phyloP scores from a whole-genome alignment of 2,113 vertebrate species.

The Tupaia chinensis region DNA sequence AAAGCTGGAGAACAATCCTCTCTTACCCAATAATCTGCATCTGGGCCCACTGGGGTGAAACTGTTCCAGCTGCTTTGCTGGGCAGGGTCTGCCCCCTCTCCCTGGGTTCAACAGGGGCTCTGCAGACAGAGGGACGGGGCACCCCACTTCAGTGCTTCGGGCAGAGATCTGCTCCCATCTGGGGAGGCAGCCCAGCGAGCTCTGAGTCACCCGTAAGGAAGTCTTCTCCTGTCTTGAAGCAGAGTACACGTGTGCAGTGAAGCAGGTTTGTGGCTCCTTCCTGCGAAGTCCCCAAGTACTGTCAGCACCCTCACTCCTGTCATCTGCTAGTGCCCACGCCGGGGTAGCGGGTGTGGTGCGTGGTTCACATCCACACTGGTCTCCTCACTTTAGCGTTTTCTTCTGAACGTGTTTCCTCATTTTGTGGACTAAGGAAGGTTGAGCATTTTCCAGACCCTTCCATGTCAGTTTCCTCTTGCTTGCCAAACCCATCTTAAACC shows the following conservation, averaged over 20 bases:
- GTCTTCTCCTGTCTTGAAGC: background rate
- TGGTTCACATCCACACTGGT: background rate
- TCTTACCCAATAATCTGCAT: too few species aligned
- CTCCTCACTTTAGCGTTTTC: background rate
- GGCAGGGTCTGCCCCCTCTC: background rate
- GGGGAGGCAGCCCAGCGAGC: too few species aligned
- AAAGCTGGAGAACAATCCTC: too few species aligned
- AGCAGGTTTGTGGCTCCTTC: background rate
- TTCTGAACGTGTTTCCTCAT: background rate
- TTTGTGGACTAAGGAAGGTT: too few species aligned
- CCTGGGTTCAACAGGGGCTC: too few species aligned
- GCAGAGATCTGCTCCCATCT: too few species aligned
- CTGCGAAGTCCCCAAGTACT: background rate
- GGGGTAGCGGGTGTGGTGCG: accelerated
- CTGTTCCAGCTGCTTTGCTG: background rate
- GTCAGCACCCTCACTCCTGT: background rate
- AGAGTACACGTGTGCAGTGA: background rate
- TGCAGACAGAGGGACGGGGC: too few species aligned
- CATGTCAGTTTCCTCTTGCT: background rate
- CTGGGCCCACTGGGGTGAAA: background rate
- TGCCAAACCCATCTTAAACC: background rate
- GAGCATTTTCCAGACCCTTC: background rate
- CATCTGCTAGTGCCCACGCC: too few species aligned
- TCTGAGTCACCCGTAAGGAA: too few species aligned
- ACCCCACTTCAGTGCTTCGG: too few species aligned